Conservation (phyloP, 2,113 vertebrate genomes). For the Balaenoptera acutorostrata region DNA sequence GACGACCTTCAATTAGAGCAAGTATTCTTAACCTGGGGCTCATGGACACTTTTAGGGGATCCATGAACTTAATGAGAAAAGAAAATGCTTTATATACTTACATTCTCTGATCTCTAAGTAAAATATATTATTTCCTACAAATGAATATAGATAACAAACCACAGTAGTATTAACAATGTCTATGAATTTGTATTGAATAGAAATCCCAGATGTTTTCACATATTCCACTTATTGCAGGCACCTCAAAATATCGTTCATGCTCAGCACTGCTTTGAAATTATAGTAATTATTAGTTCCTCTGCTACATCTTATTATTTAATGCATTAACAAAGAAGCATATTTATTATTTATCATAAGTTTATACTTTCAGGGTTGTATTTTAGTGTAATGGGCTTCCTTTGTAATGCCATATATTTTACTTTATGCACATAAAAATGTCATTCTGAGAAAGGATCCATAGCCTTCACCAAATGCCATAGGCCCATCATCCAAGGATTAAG, state of each 20-base stretch:
- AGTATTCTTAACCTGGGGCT: background rate
- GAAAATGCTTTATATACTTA: background rate
- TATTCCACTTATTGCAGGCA: background rate
- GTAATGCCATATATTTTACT: background rate
- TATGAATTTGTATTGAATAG: background rate
- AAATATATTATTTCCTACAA: background rate
- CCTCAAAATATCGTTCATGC: background rate
- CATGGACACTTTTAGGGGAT: background rate
- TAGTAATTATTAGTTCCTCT: background rate
- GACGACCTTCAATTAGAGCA: background rate
- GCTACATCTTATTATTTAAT: background rate
- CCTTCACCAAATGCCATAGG: background rate
- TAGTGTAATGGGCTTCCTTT: background rate
- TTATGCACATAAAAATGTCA: background rate
- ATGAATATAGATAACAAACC: background rate
- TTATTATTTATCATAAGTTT: background rate
- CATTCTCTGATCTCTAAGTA: background rate
- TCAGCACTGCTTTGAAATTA: background rate
- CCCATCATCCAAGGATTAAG: background rate
- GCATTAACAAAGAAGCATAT: background rate
- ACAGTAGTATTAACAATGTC: background rate
- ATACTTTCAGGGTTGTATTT: background rate
- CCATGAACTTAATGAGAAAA: background rate
- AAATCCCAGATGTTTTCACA: background rate
- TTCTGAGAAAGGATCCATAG: background rate